A percentile compares a stretch with the other conserved stretches of the same genome.
These are phyloP conservation scores for Thunnus thynnus DNA, from an alignment of 2,113 vertebrate species.

Conservation along the genomic window DNA sequence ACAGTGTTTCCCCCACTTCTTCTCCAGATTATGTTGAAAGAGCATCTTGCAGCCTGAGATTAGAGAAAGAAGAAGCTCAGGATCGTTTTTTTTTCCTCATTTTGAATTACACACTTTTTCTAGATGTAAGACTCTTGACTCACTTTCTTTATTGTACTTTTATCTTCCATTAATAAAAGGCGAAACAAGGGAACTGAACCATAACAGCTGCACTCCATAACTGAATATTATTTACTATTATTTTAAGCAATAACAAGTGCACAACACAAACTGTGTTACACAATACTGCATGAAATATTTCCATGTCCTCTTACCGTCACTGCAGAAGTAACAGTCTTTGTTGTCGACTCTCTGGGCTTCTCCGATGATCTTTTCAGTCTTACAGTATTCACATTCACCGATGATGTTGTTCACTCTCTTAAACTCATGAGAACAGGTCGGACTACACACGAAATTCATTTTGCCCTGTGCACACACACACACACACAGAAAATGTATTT, in stretches of 20 bases:
- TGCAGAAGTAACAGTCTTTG: slow-evolving; percentile 93
- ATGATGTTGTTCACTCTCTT: slow-evolving; percentile 78
- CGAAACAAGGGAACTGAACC: too few relatives aligned
- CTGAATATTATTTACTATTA: too few relatives aligned
- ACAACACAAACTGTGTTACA: too few relatives aligned
- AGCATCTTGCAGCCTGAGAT: slow-evolving; percentile 93
- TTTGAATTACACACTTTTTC: too few relatives aligned
- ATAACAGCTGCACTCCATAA: too few relatives aligned
- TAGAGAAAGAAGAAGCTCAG: neutral
- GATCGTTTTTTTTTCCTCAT: too few relatives aligned
- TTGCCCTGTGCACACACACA: slow-evolving; percentile 85
- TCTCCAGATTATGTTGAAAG: slow-evolving; percentile 92
- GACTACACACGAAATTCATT: slow-evolving; percentile 92
- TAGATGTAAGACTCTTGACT: too few relatives aligned
- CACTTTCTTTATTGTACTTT: too few relatives aligned
- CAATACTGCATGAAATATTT: too few relatives aligned
- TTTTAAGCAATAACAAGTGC: too few relatives aligned
- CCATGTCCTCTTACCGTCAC: slow-evolving; percentile 88
- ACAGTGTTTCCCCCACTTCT: slow-evolving; percentile 95
- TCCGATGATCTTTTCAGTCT: slow-evolving; percentile 91
- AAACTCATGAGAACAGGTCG: slow-evolving; percentile 91
- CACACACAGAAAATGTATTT: slow-evolving; percentile 1
- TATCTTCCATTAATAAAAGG: too few relatives aligned
- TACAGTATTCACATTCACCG: slow-evolving; percentile 94
- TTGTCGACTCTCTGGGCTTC: slow-evolving; percentile 91